Evolutionary conservation across 2,113 vertebrate genomes (phyloP), one percentile per base, ranked within the genome.

Genomic region (Plectropomus leopardus): DNA sequence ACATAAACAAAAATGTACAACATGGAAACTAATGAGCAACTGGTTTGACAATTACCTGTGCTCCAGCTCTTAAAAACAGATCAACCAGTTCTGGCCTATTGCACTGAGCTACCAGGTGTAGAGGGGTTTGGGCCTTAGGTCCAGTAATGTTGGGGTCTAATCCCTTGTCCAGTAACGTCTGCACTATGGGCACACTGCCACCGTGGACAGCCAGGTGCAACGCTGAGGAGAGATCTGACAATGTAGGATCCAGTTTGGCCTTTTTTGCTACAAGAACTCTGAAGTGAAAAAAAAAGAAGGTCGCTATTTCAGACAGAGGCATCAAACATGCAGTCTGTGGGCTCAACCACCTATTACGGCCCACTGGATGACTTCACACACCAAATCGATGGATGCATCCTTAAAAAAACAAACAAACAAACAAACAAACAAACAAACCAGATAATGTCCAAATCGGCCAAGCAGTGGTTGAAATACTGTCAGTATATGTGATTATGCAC

Each of bases 201-300:
- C 91, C 90, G 70, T 72, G 82, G 74, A 84, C 92, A 24, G 95
- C 95, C 83, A 96, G 69, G 54, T 96, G 96, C 72, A 96, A 76
- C 51, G 90, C 93, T 4, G 94, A 95, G 23, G 93, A 94, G 61
- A 89, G 88, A 77, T 94, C 75, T 1, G 94, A 90, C 30, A 92
- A 92, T 72, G 80, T 92, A 23, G 60, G 72, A 68, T 87, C 68
- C 50, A 93, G 51, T 50, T 76, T 87, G n/a, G 92, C 95, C 24
- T 92, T 88, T 77, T 93, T 94, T 30, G 75, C 82, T 44, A 90
- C n/a, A 1, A 95, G 84, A 1, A 85, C 87, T 81, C 92, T 84
- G 65, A 66, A 71, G 58, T 30, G 4, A 67, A 54, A 63, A 7
- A 21, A 36, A 16, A 45, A 45, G 14, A 15, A 14, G 4, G 16